phyloP scores from a whole-genome alignment of 2,113 vertebrate species.

The Ochotona princeps region DNA sequence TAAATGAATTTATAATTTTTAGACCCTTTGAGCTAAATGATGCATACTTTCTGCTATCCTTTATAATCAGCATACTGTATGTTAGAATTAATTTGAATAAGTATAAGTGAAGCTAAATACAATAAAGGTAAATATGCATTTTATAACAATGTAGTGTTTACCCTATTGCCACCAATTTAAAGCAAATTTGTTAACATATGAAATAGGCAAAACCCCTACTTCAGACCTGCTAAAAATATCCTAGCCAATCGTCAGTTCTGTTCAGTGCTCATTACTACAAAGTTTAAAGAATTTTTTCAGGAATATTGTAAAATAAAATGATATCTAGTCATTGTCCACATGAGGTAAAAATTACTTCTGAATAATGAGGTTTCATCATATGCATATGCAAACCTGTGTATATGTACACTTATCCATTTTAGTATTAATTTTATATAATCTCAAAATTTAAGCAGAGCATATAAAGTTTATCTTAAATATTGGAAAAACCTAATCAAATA shows the following conservation, averaged over 20 bases:
- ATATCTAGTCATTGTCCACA: not conserved
- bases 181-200: not conserved
- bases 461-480: conserved; percentile 39
- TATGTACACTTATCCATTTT: not conserved
- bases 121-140: not conserved
- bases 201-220: not conserved
- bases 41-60: not conserved
- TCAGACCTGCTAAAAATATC: not conserved
- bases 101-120: not conserved
- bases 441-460: not conserved
- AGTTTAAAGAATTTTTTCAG: not conserved
- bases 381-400: not conserved
- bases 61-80: not conserved
- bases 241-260: not conserved
- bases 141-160: not conserved
- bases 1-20: not conserved
- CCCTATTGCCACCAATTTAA: not conserved
- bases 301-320: not conserved
- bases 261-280: not conserved
- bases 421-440: conserved; percentile 33
- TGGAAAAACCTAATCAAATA: conserved; percentile 16
- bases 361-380: not conserved
- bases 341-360: not conserved
- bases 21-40: not conserved
- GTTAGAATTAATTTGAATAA: not conserved